These are phyloP conservation scores for Chalcosyrphus nemorum DNA, from an alignment of 2,888 invertebrate genomes.

Conservation along the genomic window DNA sequence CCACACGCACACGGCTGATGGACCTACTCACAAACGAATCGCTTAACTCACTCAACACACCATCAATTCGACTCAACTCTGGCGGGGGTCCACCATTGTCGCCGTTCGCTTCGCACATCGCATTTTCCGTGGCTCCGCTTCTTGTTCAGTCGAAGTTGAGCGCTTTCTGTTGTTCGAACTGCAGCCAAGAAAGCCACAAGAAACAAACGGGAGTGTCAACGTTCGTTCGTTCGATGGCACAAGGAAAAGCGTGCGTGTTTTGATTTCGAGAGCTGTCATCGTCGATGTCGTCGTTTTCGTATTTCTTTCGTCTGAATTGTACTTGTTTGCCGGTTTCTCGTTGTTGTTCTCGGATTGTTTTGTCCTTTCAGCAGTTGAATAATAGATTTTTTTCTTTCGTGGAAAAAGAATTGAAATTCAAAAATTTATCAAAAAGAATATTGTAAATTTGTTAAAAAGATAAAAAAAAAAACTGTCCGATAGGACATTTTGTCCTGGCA, in stretches of 20 bases:
- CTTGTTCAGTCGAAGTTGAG: constrained; percentile 78
- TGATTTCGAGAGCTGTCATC: constrained; percentile 64
- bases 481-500: constrained; percentile 4
- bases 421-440: neutral
- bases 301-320: constrained; percentile 50
- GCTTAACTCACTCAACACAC: constrained; percentile 37
- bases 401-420: constrained; percentile 3
- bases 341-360: constrained; percentile 3
- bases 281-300: constrained; percentile 54
- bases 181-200: constrained; percentile 56
- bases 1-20: constrained; percentile 31
- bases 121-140: constrained; percentile 73
- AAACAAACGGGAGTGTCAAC: constrained; percentile 58
- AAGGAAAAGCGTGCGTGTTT: constrained; percentile 65
- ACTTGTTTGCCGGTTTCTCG: constrained; percentile 63
- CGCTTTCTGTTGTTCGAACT: constrained; percentile 79
- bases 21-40: constrained; percentile 46
- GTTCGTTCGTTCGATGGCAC: constrained; percentile 47
- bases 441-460: neutral
- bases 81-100: constrained; percentile 42
- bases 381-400: neutral
- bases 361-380: constrained; percentile 43
- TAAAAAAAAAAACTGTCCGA: constrained; percentile 22
- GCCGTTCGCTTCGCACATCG: constrained; percentile 67
- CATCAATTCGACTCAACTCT: constrained; percentile 41